Conservation (phyloP, 2,888 invertebrate species). For the Amorpha juglandis region DNA sequence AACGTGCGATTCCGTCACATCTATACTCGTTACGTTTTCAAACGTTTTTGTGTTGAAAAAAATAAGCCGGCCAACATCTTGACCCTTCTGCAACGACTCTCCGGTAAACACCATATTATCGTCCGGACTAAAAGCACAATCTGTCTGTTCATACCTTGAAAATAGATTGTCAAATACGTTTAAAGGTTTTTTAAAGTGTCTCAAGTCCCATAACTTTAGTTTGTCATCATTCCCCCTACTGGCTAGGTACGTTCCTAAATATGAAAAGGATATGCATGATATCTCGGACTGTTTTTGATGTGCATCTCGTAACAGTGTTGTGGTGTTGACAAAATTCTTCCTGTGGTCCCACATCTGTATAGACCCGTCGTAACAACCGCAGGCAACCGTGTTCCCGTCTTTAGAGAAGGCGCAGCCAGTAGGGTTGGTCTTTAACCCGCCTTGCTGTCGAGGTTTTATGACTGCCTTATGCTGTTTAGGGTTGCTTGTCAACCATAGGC, state of each 20-base stretch:
- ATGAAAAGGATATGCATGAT: constrained; percentile 93
- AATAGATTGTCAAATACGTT: constrained; percentile 88
- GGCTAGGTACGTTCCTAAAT: constrained; percentile 90
- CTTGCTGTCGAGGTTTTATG: constrained; percentile 94
- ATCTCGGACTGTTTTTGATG: constrained; percentile 92
- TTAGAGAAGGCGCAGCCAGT: constrained; percentile 92
- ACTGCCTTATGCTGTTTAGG: constrained; percentile 91
- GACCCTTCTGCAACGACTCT: constrained; percentile 89
- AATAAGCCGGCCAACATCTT: constrained; percentile 87
- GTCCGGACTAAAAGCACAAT: constrained; percentile 95
- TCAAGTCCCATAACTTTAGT: constrained; percentile 96
- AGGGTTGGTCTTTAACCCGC: constrained; percentile 93
- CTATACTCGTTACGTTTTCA: constrained; percentile 88
- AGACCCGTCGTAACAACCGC: constrained; percentile 97
- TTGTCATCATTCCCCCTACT: constrained; percentile 96
- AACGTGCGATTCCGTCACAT: constrained; percentile 91
- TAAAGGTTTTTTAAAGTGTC: constrained; percentile 91
- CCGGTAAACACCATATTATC: constrained; percentile 95
- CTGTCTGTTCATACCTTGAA: constrained; percentile 93
- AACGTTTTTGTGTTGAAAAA: constrained; percentile 93
- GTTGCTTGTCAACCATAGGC: constrained; percentile 94
- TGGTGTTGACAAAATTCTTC: constrained; percentile 94
- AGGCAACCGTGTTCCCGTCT: constrained; percentile 94
- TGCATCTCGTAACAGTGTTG: constrained; percentile 89
- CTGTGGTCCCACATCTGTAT: constrained; percentile 99